Evolutionary conservation across 1,140 invertebrate genomes (phyloP), one percentile per base, ranked within the genome.

Genomic region (Nephila pilipes): DNA sequence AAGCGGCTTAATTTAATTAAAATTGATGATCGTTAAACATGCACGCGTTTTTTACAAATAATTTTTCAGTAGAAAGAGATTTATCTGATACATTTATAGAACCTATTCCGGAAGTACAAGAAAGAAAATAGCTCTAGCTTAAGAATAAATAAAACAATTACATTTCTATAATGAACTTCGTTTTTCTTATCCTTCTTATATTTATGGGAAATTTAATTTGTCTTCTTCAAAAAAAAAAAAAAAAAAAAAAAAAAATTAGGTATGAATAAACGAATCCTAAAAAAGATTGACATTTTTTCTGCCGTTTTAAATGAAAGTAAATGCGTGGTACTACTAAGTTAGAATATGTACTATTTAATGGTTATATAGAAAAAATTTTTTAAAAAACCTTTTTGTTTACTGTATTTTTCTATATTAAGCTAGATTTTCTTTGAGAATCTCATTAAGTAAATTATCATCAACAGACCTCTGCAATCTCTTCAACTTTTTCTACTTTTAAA

Each of bases 401-500:
- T 18, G 18, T 75, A 60, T 60, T 60, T 60, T 16, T 75, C 32
- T 14, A 14, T 1, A 20, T 75, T 25, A 18, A 75, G 32, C 2
- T 20, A 32, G 32, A 75, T 20, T n/a, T 54, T 81, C 29, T 18
- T 81, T 81, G 10, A n/a, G 22, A 8, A n/a, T 63, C 36, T 88
- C 75, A 88, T 88, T 88, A 88, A 88, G 63, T 22, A 88, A 46
- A 88, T 46, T 88, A 54, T 75, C 60, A 54, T 88, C 32, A 38
- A 46, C 14, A 22, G 36, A 46, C 46, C 46, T n/a, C n/a, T n/a
- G n/a, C n/a, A 69, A 10, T 69, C 60, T 57, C 22, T 54, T 63
- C 87, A 63, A 63, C 87, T 69, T 88, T 88, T 88, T 75, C 60
- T 38, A 46, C 63, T 88, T 88, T 16, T 46, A 88, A 88, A 38